Evolutionary conservation across 2,797 vertebrate species (phyloP).

Genomic region (Brotula barbata): DNA sequence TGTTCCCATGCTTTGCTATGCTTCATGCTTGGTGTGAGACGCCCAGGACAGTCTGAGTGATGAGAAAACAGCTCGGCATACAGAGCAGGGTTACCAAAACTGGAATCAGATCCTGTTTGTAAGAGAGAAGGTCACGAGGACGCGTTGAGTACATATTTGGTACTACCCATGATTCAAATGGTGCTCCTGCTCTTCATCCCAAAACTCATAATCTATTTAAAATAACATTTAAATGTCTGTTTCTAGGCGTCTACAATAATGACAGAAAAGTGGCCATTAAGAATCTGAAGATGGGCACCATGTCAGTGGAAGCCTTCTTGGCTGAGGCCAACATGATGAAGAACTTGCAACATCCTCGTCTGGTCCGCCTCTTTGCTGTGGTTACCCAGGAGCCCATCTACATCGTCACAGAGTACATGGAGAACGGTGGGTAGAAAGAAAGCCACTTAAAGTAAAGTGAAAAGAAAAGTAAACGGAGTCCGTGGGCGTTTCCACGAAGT

Average conservation of each 20-base stretch:
- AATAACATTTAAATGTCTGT: conserved; percentile 4
- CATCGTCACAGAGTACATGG: conserved; percentile 98
- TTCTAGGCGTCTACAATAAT: conserved; percentile 89
- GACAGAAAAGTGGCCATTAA: conserved; percentile 94
- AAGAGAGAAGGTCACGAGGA: conserved; percentile 5
- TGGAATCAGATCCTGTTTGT: conserved; percentile 31
- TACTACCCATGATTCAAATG: background rate
- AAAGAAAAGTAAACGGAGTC: no score
- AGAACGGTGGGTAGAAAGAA: conserved; percentile 90
- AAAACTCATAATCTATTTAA: background rate
- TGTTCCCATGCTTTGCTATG: conserved; percentile 2
- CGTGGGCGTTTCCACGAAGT: conserved; percentile 26
- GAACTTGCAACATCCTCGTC: conserved; percentile 86
- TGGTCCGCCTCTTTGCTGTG: conserved; percentile 94
- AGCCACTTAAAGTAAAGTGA: no score
- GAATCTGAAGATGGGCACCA: conserved; percentile 92
- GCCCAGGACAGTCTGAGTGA: background rate
- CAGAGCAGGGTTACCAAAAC: conserved; percentile 3
- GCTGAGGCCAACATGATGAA: conserved; percentile 99
- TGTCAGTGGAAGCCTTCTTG: conserved; percentile 93
- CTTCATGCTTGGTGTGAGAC: conserved; percentile 16
- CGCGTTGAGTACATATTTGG: conserved; percentile 11
- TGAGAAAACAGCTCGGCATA: conserved; percentile 13
- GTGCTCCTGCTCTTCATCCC: background rate
- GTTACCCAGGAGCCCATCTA: conserved; percentile 97